Evolutionary conservation across 2,888 invertebrate genomes (phyloP).

Genomic region (Bembecia ichneumoniformis): DNA sequence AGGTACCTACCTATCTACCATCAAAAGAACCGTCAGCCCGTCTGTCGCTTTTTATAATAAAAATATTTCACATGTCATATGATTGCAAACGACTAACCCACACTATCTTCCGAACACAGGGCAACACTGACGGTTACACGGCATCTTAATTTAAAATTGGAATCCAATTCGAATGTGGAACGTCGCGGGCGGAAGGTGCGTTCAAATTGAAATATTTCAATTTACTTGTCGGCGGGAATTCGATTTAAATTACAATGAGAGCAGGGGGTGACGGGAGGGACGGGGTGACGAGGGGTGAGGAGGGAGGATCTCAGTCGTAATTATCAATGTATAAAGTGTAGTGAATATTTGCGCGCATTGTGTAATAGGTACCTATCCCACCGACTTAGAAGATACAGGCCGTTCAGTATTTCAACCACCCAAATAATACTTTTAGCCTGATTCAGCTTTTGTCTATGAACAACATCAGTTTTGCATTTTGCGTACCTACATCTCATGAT

Average conservation of each 20-base stretch:
- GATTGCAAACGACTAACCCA: too few relatives aligned
- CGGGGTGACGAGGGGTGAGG: slow-evolving; percentile 8
- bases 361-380: slow-evolving; percentile 8
- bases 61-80: too few relatives aligned
- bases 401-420: neutral
- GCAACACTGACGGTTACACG: slow-evolving; percentile 5
- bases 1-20: too few relatives aligned
- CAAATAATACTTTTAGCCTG: too few relatives aligned
- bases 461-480: too few relatives aligned
- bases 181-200: slow-evolving; percentile 43
- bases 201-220: slow-evolving; percentile 69
- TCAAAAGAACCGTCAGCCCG: too few relatives aligned
- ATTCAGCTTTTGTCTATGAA: too few relatives aligned
- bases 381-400: neutral
- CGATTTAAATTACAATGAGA: slow-evolving; percentile 69
- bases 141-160: slow-evolving; percentile 47
- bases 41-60: too few relatives aligned
- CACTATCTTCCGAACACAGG: neutral
- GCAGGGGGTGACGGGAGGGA: slow-evolving; percentile 12
- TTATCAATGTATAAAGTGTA: slow-evolving; percentile 53
- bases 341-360: slow-evolving; percentile 46
- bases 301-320: slow-evolving; percentile 22
- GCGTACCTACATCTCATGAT: too few relatives aligned
- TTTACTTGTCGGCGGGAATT: slow-evolving; percentile 66
- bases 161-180: slow-evolving; percentile 40